These are phyloP conservation scores for Hypselothyrea guttata DNA, from an alignment of 2,888 invertebrate genomes.

Conservation along the genomic window DNA sequence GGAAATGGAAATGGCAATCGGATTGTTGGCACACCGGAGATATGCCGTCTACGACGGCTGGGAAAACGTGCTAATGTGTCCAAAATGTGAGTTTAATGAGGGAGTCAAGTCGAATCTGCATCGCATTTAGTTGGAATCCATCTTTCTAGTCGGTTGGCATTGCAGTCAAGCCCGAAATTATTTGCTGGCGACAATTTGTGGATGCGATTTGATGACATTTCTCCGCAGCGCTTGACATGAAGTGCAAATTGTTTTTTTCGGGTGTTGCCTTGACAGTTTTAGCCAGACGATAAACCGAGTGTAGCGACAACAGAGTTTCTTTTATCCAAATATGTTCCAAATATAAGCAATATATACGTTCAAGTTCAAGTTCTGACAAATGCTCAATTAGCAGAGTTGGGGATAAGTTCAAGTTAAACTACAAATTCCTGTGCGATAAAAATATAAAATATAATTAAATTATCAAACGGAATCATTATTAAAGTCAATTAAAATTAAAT, in stretches of 20 bases:
- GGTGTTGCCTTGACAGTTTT: conserved; percentile 28
- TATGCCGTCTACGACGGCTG: conserved; percentile 48
- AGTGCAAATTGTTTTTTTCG: conserved; percentile 47
- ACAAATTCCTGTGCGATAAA: too few relatives aligned
- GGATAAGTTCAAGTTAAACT: too few relatives aligned
- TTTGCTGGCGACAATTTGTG: conserved; percentile 30
- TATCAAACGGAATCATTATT: too few relatives aligned
- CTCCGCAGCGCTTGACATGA: conserved; percentile 41
- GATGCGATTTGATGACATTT: conserved; percentile 14
- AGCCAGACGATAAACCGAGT: too few relatives aligned
- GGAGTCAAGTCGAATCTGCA: conserved; percentile 9
- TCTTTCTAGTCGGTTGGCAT: conserved; percentile 62
- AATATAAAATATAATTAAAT: too few relatives aligned
- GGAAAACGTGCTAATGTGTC: conserved; percentile 53
- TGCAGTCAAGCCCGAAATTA: conserved; percentile 69
- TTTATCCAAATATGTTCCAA: too few relatives aligned
- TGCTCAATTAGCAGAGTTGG: too few relatives aligned
- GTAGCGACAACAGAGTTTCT: too few relatives aligned
- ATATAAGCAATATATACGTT: too few relatives aligned
- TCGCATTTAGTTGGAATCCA: conserved; percentile 46
- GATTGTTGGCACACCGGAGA: conserved; percentile 44
- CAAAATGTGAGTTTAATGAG: conserved; percentile 62
- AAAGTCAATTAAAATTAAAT: too few relatives aligned
- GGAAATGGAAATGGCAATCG: conserved; percentile 6
- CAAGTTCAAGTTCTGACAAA: too few relatives aligned